Conservation (phyloP, 2,797 vertebrate genomes). For the Parauchenoglanis punctatus region DNA sequence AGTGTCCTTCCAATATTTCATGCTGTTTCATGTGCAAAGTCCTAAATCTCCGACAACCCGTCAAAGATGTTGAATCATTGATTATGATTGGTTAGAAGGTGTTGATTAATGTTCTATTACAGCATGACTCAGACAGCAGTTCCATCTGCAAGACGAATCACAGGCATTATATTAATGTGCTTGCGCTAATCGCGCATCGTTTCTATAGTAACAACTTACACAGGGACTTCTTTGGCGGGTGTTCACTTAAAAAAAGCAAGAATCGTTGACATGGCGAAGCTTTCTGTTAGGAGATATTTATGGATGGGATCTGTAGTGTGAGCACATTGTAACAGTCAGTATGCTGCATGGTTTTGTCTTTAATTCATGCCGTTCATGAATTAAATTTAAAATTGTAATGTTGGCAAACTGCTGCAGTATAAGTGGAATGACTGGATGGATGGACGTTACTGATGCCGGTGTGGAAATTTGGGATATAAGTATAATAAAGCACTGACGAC, state of each 20-base stretch:
- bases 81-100: no score
- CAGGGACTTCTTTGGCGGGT: not conserved
- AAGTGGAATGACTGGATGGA: not conserved
- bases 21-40: not conserved
- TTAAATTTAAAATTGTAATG: not conserved
- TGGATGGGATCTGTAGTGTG: not conserved
- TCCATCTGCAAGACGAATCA: no score
- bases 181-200: not conserved
- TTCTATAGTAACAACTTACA: not conserved
- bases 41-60: not conserved
- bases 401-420: not conserved
- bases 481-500: not conserved
- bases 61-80: no score
- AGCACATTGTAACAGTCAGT: not conserved
- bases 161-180: no score
- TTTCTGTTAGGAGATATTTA: not conserved
- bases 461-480: not conserved
- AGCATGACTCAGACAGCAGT: no score
- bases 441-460: not conserved
- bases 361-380: not conserved
- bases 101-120: not conserved
- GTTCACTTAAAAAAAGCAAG: not conserved
- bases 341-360: not conserved
- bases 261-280: not conserved
- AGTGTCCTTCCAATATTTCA: not conserved